Evolutionary conservation across 2,113 vertebrate species (phyloP).

Genomic region (Trinectes maculatus): DNA sequence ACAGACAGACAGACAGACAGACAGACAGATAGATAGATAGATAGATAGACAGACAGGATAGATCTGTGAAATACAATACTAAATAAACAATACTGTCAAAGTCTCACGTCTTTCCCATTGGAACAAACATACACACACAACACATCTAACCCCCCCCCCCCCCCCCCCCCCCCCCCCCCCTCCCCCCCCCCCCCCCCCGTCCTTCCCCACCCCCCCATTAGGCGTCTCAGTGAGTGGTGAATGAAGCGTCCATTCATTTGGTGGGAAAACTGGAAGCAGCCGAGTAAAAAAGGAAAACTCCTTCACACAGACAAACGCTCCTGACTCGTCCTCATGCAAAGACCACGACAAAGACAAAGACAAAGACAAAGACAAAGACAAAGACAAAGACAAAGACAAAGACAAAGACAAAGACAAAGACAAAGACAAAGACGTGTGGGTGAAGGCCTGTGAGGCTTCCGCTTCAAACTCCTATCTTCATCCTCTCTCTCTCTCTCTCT

Average conservation of each 20-base stretch:
- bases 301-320: conserved; percentile 9
- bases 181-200: no score
- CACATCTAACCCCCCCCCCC: no score
- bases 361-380: conserved; percentile 32
- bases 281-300: conserved; percentile 39
- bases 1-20: no score
- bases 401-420: conserved; percentile 39
- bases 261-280: conserved; percentile 61
- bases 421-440: conserved; percentile 18
- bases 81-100: no score
- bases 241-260: conserved; percentile 60
- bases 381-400: conserved; percentile 33
- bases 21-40: no score
- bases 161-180: no score
- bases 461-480: conserved; percentile 7
- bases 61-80: no score
- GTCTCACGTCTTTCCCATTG: no score
- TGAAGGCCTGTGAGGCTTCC: conserved; percentile 46
- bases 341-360: conserved; percentile 46
- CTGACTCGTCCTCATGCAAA: conserved; percentile 5
- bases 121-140: no score
- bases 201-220: conserved; percentile 70
- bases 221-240: conserved; percentile 38
- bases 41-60: no score
- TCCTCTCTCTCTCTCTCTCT: conserved; percentile 3